A percentile compares a stretch with the other conserved stretches of the same genome.
phyloP scores from a whole-genome alignment of 2,797 vertebrate genomes.

The Argya squamiceps region DNA sequence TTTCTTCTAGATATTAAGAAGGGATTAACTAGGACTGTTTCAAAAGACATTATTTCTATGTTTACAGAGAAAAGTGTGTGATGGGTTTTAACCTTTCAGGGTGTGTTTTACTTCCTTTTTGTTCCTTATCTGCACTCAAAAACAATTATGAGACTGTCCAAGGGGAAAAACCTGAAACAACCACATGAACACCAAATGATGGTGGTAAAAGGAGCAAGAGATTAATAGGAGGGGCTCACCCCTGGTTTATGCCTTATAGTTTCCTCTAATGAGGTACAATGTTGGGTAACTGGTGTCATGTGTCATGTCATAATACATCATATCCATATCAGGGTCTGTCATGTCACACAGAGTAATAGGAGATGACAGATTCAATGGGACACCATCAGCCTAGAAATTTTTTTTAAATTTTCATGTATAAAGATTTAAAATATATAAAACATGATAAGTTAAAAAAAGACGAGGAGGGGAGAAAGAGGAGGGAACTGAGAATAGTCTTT shows the following conservation, averaged over 20 bases:
- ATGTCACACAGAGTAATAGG: constrained; percentile 53
- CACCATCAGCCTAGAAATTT: neutral
- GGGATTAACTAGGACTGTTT: constrained; percentile 37
- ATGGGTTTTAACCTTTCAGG: neutral
- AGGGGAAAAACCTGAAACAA: neutral
- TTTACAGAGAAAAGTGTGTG: neutral
- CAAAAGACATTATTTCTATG: constrained; percentile 56
- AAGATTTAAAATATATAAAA: constrained; percentile 1
- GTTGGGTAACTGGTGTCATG: constrained; percentile 69
- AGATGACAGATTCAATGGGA: constrained; percentile 59
- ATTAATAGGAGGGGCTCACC: constrained; percentile 5
- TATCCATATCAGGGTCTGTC: constrained; percentile 30
- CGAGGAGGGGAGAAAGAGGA: neutral
- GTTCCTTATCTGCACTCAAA: neutral
- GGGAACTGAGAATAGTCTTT: neutral
- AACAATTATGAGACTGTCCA: constrained; percentile 4
- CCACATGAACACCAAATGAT: neutral
- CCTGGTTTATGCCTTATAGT: neutral
- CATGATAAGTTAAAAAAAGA: neutral
- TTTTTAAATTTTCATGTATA: neutral
- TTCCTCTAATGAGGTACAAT: constrained; percentile 65
- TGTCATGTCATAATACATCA: constrained; percentile 62
- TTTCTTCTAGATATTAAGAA: constrained; percentile 41
- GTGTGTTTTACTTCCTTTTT: neutral
- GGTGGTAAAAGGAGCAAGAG: constrained; percentile 35